Evolutionary conservation across 2,888 invertebrate genomes (phyloP).

Genomic region (Bugulina stolonifera): DNA sequence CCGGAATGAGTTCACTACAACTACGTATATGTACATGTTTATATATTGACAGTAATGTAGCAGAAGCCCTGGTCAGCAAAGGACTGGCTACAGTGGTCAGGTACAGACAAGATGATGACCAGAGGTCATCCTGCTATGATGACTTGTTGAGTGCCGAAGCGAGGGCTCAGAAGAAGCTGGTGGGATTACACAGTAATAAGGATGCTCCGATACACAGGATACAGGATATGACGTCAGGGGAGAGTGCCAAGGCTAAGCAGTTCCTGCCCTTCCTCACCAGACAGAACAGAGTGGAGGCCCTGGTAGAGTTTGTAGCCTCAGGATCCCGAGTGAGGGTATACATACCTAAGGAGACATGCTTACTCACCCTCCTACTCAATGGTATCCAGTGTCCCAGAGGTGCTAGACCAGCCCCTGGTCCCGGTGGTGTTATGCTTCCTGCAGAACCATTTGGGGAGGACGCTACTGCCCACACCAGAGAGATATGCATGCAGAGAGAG

Average conservation of each 20-base stretch:
- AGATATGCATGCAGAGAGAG: slow-evolving; percentile 82
- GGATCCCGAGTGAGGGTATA: slow-evolving; percentile 88
- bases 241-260: slow-evolving; percentile 67
- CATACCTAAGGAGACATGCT: slow-evolving; percentile 86
- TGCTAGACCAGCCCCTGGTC: slow-evolving; percentile 64
- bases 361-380: slow-evolving; percentile 87
- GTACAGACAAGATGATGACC: slow-evolving; percentile 91
- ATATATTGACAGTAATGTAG: slow-evolving; percentile 92
- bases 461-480: slow-evolving; percentile 81
- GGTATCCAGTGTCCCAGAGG: slow-evolving; percentile 79
- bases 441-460: slow-evolving; percentile 92
- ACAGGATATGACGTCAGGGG: slow-evolving; percentile 67
- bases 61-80: slow-evolving; percentile 83
- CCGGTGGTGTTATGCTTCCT: slow-evolving; percentile 60
- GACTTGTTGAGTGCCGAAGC: slow-evolving; percentile 84
- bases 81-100: slow-evolving; percentile 87
- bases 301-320: slow-evolving; percentile 94
- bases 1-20: too few relatives aligned
- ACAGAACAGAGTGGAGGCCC: slow-evolving; percentile 79
- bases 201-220: slow-evolving; percentile 75
- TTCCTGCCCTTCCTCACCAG: slow-evolving; percentile 89
- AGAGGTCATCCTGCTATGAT: slow-evolving; percentile 88
- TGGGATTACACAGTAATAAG: slow-evolving; percentile 59
- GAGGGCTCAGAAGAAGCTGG: slow-evolving; percentile 75
- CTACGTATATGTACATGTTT: too few relatives aligned